Evolutionary conservation across 2,113 vertebrate genomes (phyloP), one percentile per base, ranked within the genome.

Genomic region (Reinhardtius hippoglossoides): DNA sequence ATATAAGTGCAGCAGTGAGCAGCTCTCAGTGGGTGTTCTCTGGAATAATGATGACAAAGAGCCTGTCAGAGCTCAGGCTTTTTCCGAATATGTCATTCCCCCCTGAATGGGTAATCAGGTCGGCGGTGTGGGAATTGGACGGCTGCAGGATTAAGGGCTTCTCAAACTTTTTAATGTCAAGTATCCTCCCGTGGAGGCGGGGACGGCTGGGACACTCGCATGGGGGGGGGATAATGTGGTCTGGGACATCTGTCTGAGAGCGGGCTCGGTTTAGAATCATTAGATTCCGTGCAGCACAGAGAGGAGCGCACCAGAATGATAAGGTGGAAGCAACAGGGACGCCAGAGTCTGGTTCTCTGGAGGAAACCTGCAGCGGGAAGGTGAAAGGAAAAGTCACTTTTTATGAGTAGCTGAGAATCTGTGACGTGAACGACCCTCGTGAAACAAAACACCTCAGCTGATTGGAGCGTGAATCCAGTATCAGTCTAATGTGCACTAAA

Each of bases 1-100:
- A 35, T 76, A 27, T 60, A 52, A 54, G 46, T 50, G 42, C 42
- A 21, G 42, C 23, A 54, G 42, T 15, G 15, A 21, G 50, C 56
- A 40, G 14, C 46, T 12, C 63, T 4, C 55, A 56, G 52, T 1
- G 14, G 61, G 27, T 7, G 23, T 48, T 48, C 46, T 48, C 40
- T 67, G 65, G 56, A 78, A 67, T 80, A 86, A 83, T 77, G 69
- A 86, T 77, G 76, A 83, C 75, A 82, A 79, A 80, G 68, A 80
- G 73, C 77, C 72, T 77, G 81, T 80, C 76, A 66, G 64, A 83
- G 68, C 62, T 4, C 26, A 15, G 46, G 10, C 37, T 40, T 40
- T 40, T 40, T 40, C 37, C 10, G 9, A 69, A 69, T 56, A 69
- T 56, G 74, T 73, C 58, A 67, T 78, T 76, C 79, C 78, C 72